Evolutionary conservation across 1,140 invertebrate genomes (phyloP).

Genomic region (Procambarus virginalis): DNA sequence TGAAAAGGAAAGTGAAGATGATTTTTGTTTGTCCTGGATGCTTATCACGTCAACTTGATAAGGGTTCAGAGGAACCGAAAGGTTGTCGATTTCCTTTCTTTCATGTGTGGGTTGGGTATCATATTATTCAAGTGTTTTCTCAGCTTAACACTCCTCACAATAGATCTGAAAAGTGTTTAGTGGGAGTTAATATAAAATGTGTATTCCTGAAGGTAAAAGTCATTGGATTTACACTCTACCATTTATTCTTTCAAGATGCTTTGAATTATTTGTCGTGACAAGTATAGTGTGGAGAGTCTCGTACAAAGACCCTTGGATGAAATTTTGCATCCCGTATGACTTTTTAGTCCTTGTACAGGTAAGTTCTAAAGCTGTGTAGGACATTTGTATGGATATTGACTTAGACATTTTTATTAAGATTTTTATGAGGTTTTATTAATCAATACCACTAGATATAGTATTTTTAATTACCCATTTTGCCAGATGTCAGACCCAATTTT

Average conservation of each 20-base stretch:
- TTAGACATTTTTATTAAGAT: slow-evolving; percentile 7
- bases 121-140: background rate
- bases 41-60: too few relatives aligned
- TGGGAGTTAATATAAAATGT: background rate
- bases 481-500: slow-evolving; percentile 1
- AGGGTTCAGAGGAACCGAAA: too few relatives aligned
- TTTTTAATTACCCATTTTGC: slow-evolving; percentile 4
- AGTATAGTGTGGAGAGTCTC: background rate
- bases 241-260: background rate
- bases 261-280: background rate
- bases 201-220: slow-evolving; percentile 11
- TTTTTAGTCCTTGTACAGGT: slow-evolving; percentile 16
- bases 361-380: slow-evolving; percentile 6
- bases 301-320: slow-evolving; percentile 29
- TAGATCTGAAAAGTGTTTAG: background rate
- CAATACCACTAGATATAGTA: slow-evolving; percentile 10
- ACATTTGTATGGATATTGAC: slow-evolving; percentile 9
- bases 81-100: too few relatives aligned
- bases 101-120: too few relatives aligned
- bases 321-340: slow-evolving; percentile 7
- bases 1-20: too few relatives aligned
- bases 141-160: background rate
- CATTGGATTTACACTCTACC: background rate
- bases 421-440: slow-evolving; percentile 4
- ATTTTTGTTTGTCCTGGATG: too few relatives aligned